phyloP scores from a whole-genome alignment of 2,113 vertebrate genomes.

The Cyanistes caeruleus region DNA sequence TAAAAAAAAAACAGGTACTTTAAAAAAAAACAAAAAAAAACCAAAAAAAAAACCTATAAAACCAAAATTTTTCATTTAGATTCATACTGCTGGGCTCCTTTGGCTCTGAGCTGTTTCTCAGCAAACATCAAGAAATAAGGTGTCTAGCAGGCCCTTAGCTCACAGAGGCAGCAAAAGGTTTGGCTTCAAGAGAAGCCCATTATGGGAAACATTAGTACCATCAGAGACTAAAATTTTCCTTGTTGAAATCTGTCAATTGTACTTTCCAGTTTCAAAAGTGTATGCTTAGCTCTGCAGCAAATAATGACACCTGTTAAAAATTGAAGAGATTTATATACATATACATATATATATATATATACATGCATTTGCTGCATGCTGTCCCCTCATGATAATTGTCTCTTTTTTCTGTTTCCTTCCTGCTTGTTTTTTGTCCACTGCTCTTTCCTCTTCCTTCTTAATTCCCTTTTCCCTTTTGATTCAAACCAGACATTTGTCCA shows the following conservation, averaged over 20 bases:
- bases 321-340: background rate
- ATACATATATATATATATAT: too few species aligned
- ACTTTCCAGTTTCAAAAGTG: background rate
- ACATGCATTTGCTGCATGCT: background rate
- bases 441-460: background rate
- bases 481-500: background rate
- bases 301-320: background rate
- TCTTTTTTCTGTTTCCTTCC: background rate
- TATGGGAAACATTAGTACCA: background rate
- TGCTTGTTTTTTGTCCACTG: background rate
- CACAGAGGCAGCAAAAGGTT: background rate
- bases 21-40: background rate
- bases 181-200: background rate
- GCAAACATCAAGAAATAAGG: background rate
- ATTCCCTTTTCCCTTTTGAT: background rate
- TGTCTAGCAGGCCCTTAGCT: background rate
- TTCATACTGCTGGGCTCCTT: background rate
- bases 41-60: background rate
- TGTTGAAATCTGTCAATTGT: background rate
- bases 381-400: background rate
- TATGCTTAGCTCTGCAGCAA: background rate
- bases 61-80: background rate
- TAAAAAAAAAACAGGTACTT: background rate
- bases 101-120: background rate
- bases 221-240: background rate